These are phyloP conservation scores for Myrmecobius fasciatus DNA, from an alignment of 2,113 vertebrate genomes.

Conservation along the genomic window DNA sequence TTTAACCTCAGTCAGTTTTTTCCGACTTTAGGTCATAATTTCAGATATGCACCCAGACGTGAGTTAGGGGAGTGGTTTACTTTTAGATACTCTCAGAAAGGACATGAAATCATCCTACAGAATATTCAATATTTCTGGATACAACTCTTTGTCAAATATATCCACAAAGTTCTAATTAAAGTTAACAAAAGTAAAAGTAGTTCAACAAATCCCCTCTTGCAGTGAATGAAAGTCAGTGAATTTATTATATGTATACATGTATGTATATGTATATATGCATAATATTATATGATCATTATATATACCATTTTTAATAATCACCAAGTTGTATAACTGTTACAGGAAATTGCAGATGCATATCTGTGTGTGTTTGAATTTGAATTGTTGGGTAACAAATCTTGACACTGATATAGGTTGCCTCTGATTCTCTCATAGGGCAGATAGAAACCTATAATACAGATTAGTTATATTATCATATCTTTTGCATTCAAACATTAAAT, in stretches of 20 bases:
- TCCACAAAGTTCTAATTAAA: background rate
- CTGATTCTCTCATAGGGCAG: background rate
- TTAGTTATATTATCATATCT: background rate
- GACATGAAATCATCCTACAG: background rate
- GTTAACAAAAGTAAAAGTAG: background rate
- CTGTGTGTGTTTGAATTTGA: background rate
- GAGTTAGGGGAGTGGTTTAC: constrained; percentile 3
- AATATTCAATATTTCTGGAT: background rate
- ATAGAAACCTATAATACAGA: background rate
- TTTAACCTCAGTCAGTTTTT: background rate
- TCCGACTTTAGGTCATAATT: background rate
- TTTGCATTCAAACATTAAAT: background rate
- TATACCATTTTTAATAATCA: background rate
- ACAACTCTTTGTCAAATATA: background rate
- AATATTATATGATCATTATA: background rate
- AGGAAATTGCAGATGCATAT: background rate
- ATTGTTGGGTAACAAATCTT: background rate
- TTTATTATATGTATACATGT: background rate
- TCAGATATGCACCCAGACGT: constrained; percentile 26
- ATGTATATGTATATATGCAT: no score
- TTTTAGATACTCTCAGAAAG: background rate
- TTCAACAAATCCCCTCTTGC: background rate
- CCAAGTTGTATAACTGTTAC: background rate
- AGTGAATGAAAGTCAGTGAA: background rate
- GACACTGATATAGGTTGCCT: background rate